Conservation (phyloP, 2,113 vertebrate genomes). For the Oreotrochilus melanogaster region DNA sequence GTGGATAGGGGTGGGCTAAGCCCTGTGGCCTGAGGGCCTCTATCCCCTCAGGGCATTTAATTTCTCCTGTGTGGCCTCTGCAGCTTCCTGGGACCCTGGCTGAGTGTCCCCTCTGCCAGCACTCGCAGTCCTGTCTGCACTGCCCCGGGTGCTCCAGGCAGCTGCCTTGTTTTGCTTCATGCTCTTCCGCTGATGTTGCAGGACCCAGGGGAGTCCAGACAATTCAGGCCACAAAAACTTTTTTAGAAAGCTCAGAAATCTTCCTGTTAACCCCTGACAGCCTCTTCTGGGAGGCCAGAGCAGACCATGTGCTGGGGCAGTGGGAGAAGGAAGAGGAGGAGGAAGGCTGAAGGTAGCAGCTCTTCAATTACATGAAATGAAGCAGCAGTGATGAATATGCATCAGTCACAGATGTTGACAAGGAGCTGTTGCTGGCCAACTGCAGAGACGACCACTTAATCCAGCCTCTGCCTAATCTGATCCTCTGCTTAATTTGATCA, state of each 20-base stretch:
- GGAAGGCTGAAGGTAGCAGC: not conserved
- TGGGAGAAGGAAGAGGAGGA: not conserved
- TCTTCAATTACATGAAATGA: conserved; percentile 25
- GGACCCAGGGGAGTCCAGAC: conserved; percentile 52
- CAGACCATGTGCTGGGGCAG: rapidly evolving
- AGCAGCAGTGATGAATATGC: conserved; percentile 68
- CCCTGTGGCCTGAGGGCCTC: rapidly evolving
- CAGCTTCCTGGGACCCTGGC: not conserved
- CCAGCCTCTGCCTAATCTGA: conserved; percentile 50
- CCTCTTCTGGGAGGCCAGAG: not conserved
- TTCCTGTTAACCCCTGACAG: conserved; percentile 66
- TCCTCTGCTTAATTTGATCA: conserved; percentile 65
- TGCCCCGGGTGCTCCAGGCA: not conserved
- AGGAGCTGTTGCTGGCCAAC: conserved; percentile 58
- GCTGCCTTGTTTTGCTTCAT: conserved; percentile 47
- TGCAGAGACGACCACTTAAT: conserved; percentile 54
- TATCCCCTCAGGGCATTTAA: not conserved
- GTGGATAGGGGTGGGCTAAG: not conserved
- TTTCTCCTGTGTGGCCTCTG: not conserved
- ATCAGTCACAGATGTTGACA: conserved; percentile 64
- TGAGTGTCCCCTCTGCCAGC: rapidly evolving
- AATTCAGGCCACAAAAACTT: conserved; percentile 57
- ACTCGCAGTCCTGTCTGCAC: not conserved
- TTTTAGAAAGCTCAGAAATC: conserved; percentile 42
- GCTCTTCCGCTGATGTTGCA: conserved; percentile 52